Percentiles rank a stretch among this genome's conserved stretches.
These are phyloP conservation scores for Cyphomyrus discorhynchus DNA, from an alignment of 2,113 vertebrate species.

Conservation along the genomic window DNA sequence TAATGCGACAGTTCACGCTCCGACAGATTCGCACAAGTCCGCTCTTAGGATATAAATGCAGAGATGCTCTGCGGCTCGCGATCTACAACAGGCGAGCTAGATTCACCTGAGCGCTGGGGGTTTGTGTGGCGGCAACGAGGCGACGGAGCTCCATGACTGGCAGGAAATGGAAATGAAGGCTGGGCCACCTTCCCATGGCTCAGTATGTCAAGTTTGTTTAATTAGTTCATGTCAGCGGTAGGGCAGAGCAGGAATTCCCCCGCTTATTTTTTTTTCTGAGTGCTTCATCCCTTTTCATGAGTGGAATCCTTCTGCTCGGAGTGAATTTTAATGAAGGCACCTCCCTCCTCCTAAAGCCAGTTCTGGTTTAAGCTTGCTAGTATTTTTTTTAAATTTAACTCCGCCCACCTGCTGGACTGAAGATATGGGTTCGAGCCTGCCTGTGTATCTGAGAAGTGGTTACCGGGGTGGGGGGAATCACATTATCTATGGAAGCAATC, in stretches of 20 bases:
- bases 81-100: not conserved
- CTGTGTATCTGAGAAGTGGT: not conserved
- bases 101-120: not conserved
- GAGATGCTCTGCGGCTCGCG: not conserved
- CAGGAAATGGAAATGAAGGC: not conserved
- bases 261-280: not conserved
- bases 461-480: not conserved
- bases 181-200: not conserved
- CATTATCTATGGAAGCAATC: not conserved
- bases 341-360: not conserved
- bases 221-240: not conserved
- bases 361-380: not conserved
- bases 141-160: not conserved
- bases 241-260: not conserved
- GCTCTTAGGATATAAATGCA: not conserved
- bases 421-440: not conserved
- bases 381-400: not conserved
- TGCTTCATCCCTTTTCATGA: not conserved
- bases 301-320: not conserved
- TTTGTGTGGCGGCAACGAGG: not conserved
- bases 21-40: not conserved
- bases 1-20: not conserved
- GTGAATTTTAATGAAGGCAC: not conserved
- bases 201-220: not conserved
- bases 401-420: not conserved